Conservation (phyloP, 2,888 invertebrate species). For the Luperina testacea region DNA sequence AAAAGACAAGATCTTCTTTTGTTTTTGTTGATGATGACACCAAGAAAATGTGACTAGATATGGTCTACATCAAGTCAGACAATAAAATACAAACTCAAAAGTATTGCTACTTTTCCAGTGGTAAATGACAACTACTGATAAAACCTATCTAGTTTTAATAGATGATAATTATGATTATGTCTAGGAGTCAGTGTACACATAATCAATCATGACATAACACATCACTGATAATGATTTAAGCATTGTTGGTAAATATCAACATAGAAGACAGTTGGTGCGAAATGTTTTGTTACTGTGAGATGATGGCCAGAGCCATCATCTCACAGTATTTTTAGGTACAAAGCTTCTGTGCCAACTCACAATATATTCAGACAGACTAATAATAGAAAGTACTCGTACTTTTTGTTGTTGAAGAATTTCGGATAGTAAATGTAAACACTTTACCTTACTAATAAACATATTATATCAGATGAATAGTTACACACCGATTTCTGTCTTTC, state of each 20-base stretch:
- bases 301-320: slow-evolving; percentile 24
- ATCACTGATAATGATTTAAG: slow-evolving; percentile 43
- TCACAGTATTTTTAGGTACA: slow-evolving; percentile 59
- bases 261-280: slow-evolving; percentile 35
- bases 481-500: no score
- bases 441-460: background rate
- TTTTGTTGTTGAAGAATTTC: slow-evolving; percentile 61
- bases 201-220: slow-evolving; percentile 38
- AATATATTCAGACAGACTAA: slow-evolving; percentile 70
- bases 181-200: slow-evolving; percentile 10
- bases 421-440: slow-evolving; percentile 29
- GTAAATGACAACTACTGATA: background rate
- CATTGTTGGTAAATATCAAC: slow-evolving; percentile 64
- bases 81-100: slow-evolving; percentile 6
- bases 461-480: no score
- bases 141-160: slow-evolving; percentile 22
- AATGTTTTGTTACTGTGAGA: slow-evolving; percentile 54
- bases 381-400: slow-evolving; percentile 69
- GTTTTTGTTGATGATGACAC: background rate
- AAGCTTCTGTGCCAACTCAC: slow-evolving; percentile 74
- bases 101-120: background rate
- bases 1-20: slow-evolving; percentile 7
- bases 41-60: background rate
- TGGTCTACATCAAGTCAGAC: background rate
- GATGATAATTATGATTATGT: background rate